Conservation (phyloP, 2,797 vertebrate genomes). For the Ptychadena robeensis region DNA sequence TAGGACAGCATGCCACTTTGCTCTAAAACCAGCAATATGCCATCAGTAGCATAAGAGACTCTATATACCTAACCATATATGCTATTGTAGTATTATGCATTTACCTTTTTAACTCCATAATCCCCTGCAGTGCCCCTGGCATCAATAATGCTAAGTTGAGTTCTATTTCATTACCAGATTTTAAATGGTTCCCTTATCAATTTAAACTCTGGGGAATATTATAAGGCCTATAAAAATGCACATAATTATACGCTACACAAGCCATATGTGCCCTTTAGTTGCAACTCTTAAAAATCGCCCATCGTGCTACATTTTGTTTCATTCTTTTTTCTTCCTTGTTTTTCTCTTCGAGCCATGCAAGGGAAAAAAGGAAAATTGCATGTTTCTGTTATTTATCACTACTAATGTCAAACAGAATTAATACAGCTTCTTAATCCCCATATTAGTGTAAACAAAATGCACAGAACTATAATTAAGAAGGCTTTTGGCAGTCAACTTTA, state of each 20-base stretch:
- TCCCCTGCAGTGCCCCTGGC: conserved; percentile 24
- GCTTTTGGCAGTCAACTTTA: neutral
- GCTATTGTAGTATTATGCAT: neutral
- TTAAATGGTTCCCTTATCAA: conserved; percentile 42
- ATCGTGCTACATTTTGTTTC: conserved; percentile 27
- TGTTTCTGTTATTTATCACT: conserved; percentile 68
- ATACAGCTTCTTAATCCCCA: conserved; percentile 62
- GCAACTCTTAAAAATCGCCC: conserved; percentile 23
- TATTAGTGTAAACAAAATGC: conserved; percentile 51
- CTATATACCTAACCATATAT: too few species aligned
- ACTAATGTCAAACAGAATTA: conserved; percentile 68
- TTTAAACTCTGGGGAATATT: conserved; percentile 34
- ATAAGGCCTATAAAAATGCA: conserved; percentile 23
- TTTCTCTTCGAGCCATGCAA: conserved; percentile 52
- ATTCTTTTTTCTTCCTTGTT: conserved; percentile 20
- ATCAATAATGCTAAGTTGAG: conserved; percentile 39
- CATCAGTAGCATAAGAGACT: too few species aligned
- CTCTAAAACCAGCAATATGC: too few species aligned
- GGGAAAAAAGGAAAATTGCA: conserved; percentile 58
- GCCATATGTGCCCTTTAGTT: conserved; percentile 16
- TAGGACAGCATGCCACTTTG: too few species aligned
- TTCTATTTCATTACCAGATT: conserved; percentile 29
- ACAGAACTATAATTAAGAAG: conserved; percentile 45
- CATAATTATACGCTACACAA: conserved; percentile 40
- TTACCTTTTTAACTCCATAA: conserved; percentile 30